Base-by-base conservation (phyloP, 2,113 vertebrate species). In the Pituophis catenifer region DNA sequence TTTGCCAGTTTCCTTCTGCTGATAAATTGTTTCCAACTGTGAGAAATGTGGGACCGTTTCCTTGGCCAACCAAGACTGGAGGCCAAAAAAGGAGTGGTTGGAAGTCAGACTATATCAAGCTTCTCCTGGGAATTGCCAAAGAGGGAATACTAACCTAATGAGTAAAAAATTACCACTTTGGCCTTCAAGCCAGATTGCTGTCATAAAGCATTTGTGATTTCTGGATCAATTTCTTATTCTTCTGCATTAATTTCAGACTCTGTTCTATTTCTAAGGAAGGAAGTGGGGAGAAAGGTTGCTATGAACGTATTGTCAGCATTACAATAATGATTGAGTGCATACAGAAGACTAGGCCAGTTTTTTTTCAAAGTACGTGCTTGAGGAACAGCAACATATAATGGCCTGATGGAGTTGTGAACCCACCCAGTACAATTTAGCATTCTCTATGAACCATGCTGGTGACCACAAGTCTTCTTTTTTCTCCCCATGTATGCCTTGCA, bases 1-100 rank as follows among this genome's bases (percentile, higher is more conserved):
- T 75, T 65, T 54, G 92, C 92, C 93, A 81, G 75, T 93, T 93
- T 93, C 89, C 86, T 52, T 55, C 33, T n/a, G 55, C 59, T 2
- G 29, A 55, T 81, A 50, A 81, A 53, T 65, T 54, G 29, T 91
- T 95, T 90, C 62, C 90, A 89, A 89, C 92, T 91, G 86, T 29
- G 62, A 44, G 65, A 50, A 93, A 89, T 70, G 19, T 52, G 90
- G 54, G 38, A 89, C 52, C 85, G 62, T 21, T 62, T 85, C 75
- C 50, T 88, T 87, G 86, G 50, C 29, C 62, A 86, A 88, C 59
- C 88, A 91, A 48, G 23, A 59, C 38, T 54, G 33, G 89, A 86
- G 15, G 62, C 70, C 62, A 59, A 75, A 75, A 89, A 57, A 85
- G 24, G 38, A 53, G 29, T 48, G 88, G 87, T 29, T 70, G 33